phyloP scores from a whole-genome alignment of 2,113 vertebrate species.

The Noctilio leporinus region DNA sequence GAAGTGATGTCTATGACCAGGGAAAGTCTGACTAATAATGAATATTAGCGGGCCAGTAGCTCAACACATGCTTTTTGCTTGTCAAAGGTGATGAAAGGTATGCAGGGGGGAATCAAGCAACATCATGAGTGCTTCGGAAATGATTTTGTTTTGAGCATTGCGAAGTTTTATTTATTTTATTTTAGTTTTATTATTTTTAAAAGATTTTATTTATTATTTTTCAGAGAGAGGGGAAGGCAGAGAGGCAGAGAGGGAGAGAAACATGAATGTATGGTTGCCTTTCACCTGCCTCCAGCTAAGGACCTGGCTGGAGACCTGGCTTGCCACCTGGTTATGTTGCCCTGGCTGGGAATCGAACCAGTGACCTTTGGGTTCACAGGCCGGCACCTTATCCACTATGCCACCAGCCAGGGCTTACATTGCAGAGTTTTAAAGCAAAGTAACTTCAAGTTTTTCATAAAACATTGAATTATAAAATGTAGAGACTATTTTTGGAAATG shows the following conservation, averaged over 20 bases:
- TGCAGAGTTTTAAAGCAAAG: background rate
- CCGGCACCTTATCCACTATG: too few relatives aligned
- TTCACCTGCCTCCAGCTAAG: too few relatives aligned
- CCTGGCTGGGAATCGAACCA: too few relatives aligned
- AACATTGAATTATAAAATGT: background rate
- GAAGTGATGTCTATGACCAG: background rate
- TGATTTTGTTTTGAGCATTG: background rate
- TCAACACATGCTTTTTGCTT: background rate
- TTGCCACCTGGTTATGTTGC: too few relatives aligned
- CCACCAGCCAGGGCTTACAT: too few relatives aligned
- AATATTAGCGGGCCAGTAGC: background rate
- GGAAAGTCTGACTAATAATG: background rate
- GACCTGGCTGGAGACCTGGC: too few relatives aligned
- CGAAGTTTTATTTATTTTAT: background rate
- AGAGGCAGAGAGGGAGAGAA: too few relatives aligned
- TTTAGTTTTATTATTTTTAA: too few relatives aligned
- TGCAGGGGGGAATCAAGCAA: background rate
- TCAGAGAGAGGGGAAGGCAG: too few relatives aligned
- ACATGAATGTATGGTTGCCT: too few relatives aligned
- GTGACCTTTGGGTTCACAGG: too few relatives aligned
- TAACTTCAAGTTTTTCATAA: background rate
- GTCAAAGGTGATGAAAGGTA: constrained; percentile 1
- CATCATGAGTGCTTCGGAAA: background rate
- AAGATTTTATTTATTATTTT: too few relatives aligned
- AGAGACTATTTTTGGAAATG: background rate